A percentile compares a stretch with the other conserved stretches of the same genome.
Conservation (phyloP, 2,888 invertebrate species). For the Volucella zonaria region DNA sequence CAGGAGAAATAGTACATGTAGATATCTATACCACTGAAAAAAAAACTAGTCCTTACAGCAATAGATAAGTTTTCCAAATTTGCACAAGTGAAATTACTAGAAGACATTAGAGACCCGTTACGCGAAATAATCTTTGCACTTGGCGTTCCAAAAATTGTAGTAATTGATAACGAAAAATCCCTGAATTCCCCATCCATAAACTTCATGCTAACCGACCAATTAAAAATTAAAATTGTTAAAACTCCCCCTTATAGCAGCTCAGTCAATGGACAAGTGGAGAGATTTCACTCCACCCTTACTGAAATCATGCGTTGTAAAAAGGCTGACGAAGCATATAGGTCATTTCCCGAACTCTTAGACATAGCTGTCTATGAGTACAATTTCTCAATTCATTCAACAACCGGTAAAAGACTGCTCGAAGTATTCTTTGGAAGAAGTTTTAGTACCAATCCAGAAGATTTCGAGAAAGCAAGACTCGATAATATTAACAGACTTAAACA, state of each 20-base stretch:
- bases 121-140: slow-evolving; percentile 54
- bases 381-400: slow-evolving; percentile 56
- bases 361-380: slow-evolving; percentile 62
- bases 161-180: slow-evolving; percentile 53
- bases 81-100: slow-evolving; percentile 19
- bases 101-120: slow-evolving; percentile 51
- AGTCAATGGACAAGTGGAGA: slow-evolving; percentile 46
- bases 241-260: slow-evolving; percentile 54
- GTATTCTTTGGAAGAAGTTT: slow-evolving; percentile 51
- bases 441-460: slow-evolving; percentile 31
- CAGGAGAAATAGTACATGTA: slow-evolving; percentile 8
- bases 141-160: slow-evolving; percentile 53
- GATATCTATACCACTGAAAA: slow-evolving; percentile 5
- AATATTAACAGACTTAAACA: no score
- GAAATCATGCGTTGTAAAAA: slow-evolving; percentile 61
- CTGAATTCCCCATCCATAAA: slow-evolving; percentile 55
- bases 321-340: slow-evolving; percentile 7
- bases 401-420: slow-evolving; percentile 49
- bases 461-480: slow-evolving; percentile 11
- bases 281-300: slow-evolving; percentile 66
- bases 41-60: slow-evolving; percentile 14
- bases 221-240: slow-evolving; percentile 25
- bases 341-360: slow-evolving; percentile 51
- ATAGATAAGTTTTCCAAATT: slow-evolving; percentile 7
- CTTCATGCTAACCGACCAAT: slow-evolving; percentile 55